Evolutionary conservation across 2,888 invertebrate species (phyloP).

Genomic region (Eilema caniola): DNA sequence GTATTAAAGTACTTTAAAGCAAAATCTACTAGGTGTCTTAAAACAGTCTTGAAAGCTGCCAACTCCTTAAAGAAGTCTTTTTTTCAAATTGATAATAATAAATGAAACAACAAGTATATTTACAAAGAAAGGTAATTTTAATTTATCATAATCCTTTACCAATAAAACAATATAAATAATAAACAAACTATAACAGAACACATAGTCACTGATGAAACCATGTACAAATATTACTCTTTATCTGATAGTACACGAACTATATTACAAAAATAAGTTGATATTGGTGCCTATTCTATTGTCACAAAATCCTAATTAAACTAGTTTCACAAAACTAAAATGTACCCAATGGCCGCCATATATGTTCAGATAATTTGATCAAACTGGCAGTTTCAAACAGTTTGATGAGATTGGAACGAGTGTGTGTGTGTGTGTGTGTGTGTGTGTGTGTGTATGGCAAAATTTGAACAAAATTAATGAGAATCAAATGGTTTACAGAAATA

Average conservation of each 20-base stretch:
- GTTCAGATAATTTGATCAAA: too few relatives aligned
- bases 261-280: neutral
- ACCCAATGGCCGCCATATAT: too few relatives aligned
- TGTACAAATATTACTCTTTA: neutral
- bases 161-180: slow-evolving; percentile 5
- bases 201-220: neutral
- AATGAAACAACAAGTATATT: neutral
- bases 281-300: neutral
- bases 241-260: neutral
- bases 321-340: neutral
- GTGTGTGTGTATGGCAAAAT: too few relatives aligned
- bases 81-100: neutral
- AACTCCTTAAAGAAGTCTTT: too few relatives aligned
- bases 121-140: slow-evolving; percentile 1
- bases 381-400: too few relatives aligned
- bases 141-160: neutral
- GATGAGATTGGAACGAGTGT: too few relatives aligned
- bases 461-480: too few relatives aligned
- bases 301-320: neutral
- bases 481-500: too few relatives aligned
- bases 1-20: too few relatives aligned
- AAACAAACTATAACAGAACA: slow-evolving; percentile 1
- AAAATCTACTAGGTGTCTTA: too few relatives aligned
- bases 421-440: too few relatives aligned
- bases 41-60: too few relatives aligned